Evolutionary conservation across 2,797 vertebrate genomes (phyloP).

Genomic region (Peromyscus eremicus): DNA sequence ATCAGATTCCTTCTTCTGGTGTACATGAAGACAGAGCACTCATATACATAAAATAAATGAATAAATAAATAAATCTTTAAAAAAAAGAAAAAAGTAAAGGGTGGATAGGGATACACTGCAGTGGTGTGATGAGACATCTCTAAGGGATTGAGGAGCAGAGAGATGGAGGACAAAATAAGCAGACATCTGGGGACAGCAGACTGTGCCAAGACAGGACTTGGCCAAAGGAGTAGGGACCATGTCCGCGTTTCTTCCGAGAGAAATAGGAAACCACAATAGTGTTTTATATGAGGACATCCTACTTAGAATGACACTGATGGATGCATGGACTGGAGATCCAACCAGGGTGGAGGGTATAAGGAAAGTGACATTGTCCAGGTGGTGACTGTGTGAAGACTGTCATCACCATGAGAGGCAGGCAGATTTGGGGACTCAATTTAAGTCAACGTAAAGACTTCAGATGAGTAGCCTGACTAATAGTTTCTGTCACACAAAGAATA

Average conservation of each 20-base stretch:
- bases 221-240: not conserved
- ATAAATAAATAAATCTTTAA: too few relatives aligned
- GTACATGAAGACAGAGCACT: too few relatives aligned
- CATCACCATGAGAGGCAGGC: not conserved
- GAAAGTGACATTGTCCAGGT: not conserved
- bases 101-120: accelerated
- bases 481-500: not conserved
- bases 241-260: not conserved
- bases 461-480: not conserved
- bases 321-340: too few relatives aligned
- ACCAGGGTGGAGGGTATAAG: not conserved
- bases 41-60: too few relatives aligned
- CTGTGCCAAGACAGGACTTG: not conserved
- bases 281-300: not conserved
- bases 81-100: not conserved
- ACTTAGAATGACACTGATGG: not conserved
- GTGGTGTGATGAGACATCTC: not conserved
- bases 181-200: not conserved
- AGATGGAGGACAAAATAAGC: not conserved
- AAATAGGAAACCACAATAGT: not conserved
- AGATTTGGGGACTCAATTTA: not conserved
- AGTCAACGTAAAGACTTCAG: not conserved
- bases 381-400: not conserved
- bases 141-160: not conserved
- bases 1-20: too few relatives aligned